Evolutionary conservation across 2,888 invertebrate species (phyloP).

Genomic region (Heliconius charithonia): DNA sequence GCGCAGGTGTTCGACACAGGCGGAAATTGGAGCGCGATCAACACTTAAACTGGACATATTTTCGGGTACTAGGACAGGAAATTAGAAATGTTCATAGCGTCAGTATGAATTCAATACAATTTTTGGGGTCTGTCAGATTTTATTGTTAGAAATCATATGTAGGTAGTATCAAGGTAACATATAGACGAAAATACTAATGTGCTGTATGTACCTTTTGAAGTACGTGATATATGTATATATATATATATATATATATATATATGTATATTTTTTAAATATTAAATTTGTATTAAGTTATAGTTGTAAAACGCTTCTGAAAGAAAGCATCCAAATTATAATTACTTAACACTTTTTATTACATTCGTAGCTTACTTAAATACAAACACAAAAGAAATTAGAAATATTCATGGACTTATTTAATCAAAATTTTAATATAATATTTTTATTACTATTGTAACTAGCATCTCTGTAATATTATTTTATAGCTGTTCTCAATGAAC

Average conservation of each 20-base stretch:
- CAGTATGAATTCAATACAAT: slow-evolving; percentile 3
- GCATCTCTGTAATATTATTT: slow-evolving; percentile 13
- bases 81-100: slow-evolving; percentile 18
- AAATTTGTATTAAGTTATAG: too few species aligned
- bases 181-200: too few species aligned
- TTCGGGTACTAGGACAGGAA: slow-evolving; percentile 30
- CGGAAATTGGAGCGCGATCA: slow-evolving; percentile 37
- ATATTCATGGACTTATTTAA: not conserved
- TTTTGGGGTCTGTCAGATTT: not conserved
- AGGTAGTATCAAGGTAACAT: not conserved
- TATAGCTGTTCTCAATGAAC: not conserved
- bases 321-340: too few species aligned
- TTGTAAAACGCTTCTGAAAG: too few species aligned
- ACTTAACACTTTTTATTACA: too few species aligned
- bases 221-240: too few species aligned
- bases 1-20: slow-evolving; percentile 32
- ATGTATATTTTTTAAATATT: too few species aligned
- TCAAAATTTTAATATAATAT: not conserved
- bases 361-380: too few species aligned
- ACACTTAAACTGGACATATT: slow-evolving; percentile 31
- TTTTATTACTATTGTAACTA: not conserved
- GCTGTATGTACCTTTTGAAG: too few species aligned
- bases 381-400: not conserved
- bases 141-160: not conserved
- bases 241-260: too few species aligned